Evolutionary conservation across 1,140 invertebrate genomes (phyloP), one percentile per base, ranked within the genome.

Genomic region (Idris sp.): DNA sequence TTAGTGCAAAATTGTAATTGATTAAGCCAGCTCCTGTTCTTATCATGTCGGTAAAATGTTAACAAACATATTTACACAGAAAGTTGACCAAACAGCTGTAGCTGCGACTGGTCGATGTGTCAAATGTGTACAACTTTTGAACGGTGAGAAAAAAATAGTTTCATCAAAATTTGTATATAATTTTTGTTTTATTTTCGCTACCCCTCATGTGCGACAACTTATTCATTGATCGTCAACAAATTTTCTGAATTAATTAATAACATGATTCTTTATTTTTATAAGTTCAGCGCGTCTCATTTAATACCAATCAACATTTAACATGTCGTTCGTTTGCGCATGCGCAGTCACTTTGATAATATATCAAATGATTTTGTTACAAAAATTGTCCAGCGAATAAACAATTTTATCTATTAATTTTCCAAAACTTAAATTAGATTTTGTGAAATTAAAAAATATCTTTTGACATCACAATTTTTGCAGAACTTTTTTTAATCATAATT

Each of bases 261-360:
- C 33, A 53, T 38, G 22, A 40, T 53, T 40, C 9, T 13, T 35
- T 38, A 22, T 22, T 61, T 48, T 61, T 48, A 5, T 48, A 61
- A 26, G 30, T 61, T 61, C 56, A 61, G 31, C 56, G 56, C 56
- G 40, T 61, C n/a, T n/a, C 56, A 48, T 48, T 61, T 61, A 48
- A 59, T 38, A 44, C 40, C 53, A 58, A 58, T 58, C 41, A 58
- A 61, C 56, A 22, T 22, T 22, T 22, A 22, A 22, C 19, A 43
- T 61, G 56, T 48, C 33, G 33, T n/a, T 48, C 18, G 2, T 1
- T 5, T 8, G 4, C 56, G 56, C 56, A 61, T 48, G 43, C 56
- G 56, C 35, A 1, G 41, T 28, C 15, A 22, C 19, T n/a, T n/a
- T n/a, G n/a, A n/a, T n/a, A n/a, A n/a, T n/a, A n/a, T n/a, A n/a